Evolutionary conservation across 2,797 vertebrate genomes (phyloP).

Genomic region (Pachyuromys duprasi): DNA sequence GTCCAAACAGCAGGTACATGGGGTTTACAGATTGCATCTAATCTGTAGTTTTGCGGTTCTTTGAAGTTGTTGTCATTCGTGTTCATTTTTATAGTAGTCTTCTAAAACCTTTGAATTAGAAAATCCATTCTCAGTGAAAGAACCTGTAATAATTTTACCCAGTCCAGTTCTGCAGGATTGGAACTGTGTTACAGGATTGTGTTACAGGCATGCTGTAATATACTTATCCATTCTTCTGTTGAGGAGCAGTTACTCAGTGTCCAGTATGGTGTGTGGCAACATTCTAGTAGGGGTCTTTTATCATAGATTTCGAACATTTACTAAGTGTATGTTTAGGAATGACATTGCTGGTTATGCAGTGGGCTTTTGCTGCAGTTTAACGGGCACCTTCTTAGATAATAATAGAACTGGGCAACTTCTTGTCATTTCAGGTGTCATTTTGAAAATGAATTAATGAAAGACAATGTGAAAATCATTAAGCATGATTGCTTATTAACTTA

Average conservation of each 20-base stretch:
- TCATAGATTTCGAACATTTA: neutral
- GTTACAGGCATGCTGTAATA: rapidly evolving
- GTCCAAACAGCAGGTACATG: neutral
- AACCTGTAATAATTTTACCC: neutral
- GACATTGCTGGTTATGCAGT: neutral
- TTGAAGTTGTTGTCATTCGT: neutral
- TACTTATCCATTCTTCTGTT: neutral
- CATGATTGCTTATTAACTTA: neutral
- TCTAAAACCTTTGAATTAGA: neutral
- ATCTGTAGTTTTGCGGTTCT: neutral
- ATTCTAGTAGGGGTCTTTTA: neutral
- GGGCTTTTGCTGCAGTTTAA: neutral
- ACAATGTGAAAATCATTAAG: neutral
- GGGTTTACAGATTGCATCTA: neutral
- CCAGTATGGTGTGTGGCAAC: neutral
- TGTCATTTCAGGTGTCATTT: neutral
- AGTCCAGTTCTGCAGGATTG: rapidly evolving
- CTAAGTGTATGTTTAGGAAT: neutral
- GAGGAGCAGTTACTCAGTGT: neutral
- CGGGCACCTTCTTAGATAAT: neutral
- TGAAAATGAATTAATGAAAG: neutral
- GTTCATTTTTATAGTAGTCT: neutral
- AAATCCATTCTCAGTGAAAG: neutral
- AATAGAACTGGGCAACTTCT: neutral
- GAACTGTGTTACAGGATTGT: neutral